A percentile compares a stretch with the other conserved stretches of the same genome.
These are phyloP conservation scores for Drosophila sordidula DNA, from an alignment of 2,888 invertebrate species.

Conservation along the genomic window DNA sequence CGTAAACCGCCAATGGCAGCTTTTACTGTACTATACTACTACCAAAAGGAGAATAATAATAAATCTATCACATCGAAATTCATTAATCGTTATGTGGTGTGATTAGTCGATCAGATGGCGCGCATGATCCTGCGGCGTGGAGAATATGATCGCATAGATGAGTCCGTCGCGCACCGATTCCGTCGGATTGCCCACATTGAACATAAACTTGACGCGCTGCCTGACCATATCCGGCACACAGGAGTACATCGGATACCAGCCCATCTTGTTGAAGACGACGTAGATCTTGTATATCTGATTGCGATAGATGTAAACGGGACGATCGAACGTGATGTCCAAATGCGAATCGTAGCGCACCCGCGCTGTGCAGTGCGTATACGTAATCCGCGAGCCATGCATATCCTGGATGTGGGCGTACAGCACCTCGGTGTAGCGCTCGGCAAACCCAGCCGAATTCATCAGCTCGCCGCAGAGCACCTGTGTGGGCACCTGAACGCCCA, in stretches of 20 bases:
- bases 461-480: conserved; percentile 87
- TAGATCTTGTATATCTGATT: conserved; percentile 91
- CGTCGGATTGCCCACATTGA: conserved; percentile 89
- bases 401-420: conserved; percentile 93
- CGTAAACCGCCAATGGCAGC: neutral
- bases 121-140: conserved; percentile 82
- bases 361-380: conserved; percentile 93
- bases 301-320: conserved; percentile 91
- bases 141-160: conserved; percentile 91
- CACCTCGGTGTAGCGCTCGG: conserved; percentile 89
- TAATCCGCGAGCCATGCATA: conserved; percentile 91
- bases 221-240: conserved; percentile 89
- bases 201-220: conserved; percentile 91
- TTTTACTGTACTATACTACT: conserved; percentile 2
- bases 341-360: conserved; percentile 90
- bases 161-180: conserved; percentile 91
- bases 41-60: neutral
- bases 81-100: neutral
- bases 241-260: conserved; percentile 92
- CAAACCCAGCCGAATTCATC: conserved; percentile 83
- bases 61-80: conserved; percentile 47
- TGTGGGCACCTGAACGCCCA: conserved; percentile 90
- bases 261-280: conserved; percentile 92
- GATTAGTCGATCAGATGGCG: conserved; percentile 73
- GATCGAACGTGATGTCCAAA: conserved; percentile 92